Evolutionary conservation across 2,888 invertebrate genomes (phyloP).

Genomic region (Ichneumoninae sp.): DNA sequence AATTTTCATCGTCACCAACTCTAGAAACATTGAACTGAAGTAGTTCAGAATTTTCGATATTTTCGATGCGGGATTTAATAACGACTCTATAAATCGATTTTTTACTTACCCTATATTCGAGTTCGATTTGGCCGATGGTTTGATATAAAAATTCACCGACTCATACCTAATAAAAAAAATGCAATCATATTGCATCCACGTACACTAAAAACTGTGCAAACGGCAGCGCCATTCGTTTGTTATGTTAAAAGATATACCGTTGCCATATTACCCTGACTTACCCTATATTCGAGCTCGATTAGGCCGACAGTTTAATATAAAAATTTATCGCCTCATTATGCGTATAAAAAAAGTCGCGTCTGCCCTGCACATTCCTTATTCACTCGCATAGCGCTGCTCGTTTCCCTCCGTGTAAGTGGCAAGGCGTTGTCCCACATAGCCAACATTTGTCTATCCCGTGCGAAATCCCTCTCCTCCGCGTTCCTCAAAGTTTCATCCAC

Average conservation of each 20-base stretch:
- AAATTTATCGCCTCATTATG: neutral
- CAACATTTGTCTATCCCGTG: constrained; percentile 41
- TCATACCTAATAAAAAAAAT: neutral
- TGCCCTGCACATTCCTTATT: neutral
- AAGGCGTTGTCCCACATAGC: constrained; percentile 34
- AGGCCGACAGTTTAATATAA: neutral
- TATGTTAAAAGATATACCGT: too few relatives aligned
- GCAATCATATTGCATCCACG: neutral
- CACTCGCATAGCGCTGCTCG: neutral
- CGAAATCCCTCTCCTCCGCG: constrained; percentile 18
- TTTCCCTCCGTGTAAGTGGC: constrained; percentile 15
- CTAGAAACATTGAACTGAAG: too few relatives aligned
- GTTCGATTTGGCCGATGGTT: neutral
- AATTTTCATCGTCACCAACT: too few relatives aligned
- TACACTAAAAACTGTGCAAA: too few relatives aligned
- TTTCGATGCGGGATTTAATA: too few relatives aligned
- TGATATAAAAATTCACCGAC: neutral
- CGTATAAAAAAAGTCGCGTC: neutral
- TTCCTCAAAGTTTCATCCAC: constrained; percentile 18
- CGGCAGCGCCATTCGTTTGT: neutral
- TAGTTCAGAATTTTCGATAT: neutral
- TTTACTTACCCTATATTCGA: too few relatives aligned
- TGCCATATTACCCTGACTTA: too few relatives aligned
- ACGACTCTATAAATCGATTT: too few relatives aligned
- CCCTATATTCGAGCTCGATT: neutral